Conservation (phyloP, 2,113 vertebrate genomes). For the Stictonetta naevosa region DNA sequence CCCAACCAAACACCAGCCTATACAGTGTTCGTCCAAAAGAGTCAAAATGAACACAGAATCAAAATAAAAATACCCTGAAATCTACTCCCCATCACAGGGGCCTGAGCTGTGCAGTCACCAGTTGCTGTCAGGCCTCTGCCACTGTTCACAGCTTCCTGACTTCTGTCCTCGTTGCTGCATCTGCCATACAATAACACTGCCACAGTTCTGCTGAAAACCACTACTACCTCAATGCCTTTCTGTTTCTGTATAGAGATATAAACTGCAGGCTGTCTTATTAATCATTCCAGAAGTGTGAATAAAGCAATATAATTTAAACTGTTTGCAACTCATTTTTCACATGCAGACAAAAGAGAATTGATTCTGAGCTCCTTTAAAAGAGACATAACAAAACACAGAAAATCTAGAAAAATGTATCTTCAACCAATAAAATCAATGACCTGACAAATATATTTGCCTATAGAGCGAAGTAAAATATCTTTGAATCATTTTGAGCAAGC, state of each 20-base stretch:
- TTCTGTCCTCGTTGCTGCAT: rapidly evolving
- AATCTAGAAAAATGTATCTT: not conserved
- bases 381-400: not conserved
- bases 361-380: not conserved
- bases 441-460: not conserved
- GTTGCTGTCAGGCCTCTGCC: not conserved
- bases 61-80: not conserved
- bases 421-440: not conserved
- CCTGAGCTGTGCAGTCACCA: rapidly evolving
- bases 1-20: not conserved
- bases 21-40: not conserved
- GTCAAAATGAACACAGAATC: not conserved
- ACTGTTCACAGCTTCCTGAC: not conserved
- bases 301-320: not conserved
- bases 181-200: rapidly evolving
- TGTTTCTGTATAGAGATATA: not conserved
- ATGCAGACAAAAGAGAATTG: not conserved
- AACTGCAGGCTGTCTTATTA: not conserved
- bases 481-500: not conserved
- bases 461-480: not conserved
- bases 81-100: not conserved
- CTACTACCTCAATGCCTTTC: not conserved
- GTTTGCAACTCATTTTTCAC: not conserved
- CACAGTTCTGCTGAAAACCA: not conserved
- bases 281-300: not conserved